Evolutionary conservation across 1,140 invertebrate genomes (phyloP).

Genomic region (Globodera rostochiensis): DNA sequence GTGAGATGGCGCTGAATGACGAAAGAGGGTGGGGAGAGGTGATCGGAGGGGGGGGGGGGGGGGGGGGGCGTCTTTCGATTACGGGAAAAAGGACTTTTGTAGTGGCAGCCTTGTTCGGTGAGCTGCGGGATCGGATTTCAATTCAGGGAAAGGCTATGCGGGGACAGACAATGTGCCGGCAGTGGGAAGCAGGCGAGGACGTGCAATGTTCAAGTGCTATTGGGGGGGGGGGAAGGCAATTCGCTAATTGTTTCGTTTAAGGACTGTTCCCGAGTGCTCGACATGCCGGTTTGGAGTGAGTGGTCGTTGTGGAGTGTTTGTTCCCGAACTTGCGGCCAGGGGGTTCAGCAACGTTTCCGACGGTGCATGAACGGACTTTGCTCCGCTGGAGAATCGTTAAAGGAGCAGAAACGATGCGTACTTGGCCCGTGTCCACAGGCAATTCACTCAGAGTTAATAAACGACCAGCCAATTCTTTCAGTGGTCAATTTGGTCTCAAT

Average conservation of each 20-base stretch:
- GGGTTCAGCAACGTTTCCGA: slow-evolving; percentile 37
- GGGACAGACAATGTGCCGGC: slow-evolving; percentile 44
- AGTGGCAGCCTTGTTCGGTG: slow-evolving; percentile 59
- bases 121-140: slow-evolving; percentile 64
- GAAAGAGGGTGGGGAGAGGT: slow-evolving; percentile 23
- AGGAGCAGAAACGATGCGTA: slow-evolving; percentile 53
- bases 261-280: slow-evolving; percentile 41
- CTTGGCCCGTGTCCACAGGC: slow-evolving; percentile 50
- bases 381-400: slow-evolving; percentile 28
- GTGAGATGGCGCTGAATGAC: background rate
- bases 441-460: background rate
- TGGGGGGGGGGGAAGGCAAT: background rate
- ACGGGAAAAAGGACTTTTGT: slow-evolving; percentile 27
- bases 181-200: slow-evolving; percentile 61
- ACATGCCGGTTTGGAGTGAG: slow-evolving; percentile 37
- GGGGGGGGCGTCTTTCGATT: slow-evolving; percentile 8
- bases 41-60: slow-evolving; percentile 27
- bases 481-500: slow-evolving; percentile 52
- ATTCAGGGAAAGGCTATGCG: slow-evolving; percentile 56
- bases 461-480: background rate
- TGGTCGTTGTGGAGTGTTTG: slow-evolving; percentile 54
- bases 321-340: slow-evolving; percentile 36
- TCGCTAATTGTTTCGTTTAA: slow-evolving; percentile 5
- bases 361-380: slow-evolving; percentile 44
- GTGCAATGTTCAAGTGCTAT: slow-evolving; percentile 60